Evolutionary conservation across 2,888 invertebrate genomes (phyloP), one percentile per base, ranked within the genome.

Genomic region (Metopia argyrocephala): DNA sequence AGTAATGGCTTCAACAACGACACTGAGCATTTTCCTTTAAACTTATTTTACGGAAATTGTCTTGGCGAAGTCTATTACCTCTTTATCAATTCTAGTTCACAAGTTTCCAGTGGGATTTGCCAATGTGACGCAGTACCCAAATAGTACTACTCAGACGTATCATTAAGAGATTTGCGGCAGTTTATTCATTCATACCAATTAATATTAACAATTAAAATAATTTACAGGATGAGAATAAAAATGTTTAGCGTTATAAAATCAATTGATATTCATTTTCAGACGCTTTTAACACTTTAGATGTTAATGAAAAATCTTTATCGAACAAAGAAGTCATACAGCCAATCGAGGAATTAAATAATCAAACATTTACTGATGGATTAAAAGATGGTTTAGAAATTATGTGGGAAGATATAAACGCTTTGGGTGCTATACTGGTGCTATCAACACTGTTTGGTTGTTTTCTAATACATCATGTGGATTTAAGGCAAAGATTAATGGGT

Each of bases 401-500:
- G 15, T 90, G 90, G 89, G 86, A 86, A 23, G 89, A 91, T 84
- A 84, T 87, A 0, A 86, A 89, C 54, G 87, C 89, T 69, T 84
- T 91, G 23, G 89, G 90, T 0, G 76, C 84, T 1, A 86, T 87
- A 20, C 76, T 92, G 21, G 85, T 91, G 0, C 1, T 87, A 0
- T 80, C 88, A 1, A 90, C 90, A 1, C 59, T 91, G 0, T 31
- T 88, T 0, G 79, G 87, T 1, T 88, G 91, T 28, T 88, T 91
- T 46, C 48, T 91, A 0, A 83, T 87, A 46, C 92, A 92, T 84
- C 92, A 92, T 74, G 84, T 87, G 1, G 89, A 89, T 66, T 83
- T 91, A n/a, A 71, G 88, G 0, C 86, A 89, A 45, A 85, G 89
- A 9, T 84, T 91, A 69, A 87, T 92, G 68, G 95, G 95, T 12